phyloP scores from a whole-genome alignment of 2,113 vertebrate genomes.

The Cryptomyrus ogoouensis region DNA sequence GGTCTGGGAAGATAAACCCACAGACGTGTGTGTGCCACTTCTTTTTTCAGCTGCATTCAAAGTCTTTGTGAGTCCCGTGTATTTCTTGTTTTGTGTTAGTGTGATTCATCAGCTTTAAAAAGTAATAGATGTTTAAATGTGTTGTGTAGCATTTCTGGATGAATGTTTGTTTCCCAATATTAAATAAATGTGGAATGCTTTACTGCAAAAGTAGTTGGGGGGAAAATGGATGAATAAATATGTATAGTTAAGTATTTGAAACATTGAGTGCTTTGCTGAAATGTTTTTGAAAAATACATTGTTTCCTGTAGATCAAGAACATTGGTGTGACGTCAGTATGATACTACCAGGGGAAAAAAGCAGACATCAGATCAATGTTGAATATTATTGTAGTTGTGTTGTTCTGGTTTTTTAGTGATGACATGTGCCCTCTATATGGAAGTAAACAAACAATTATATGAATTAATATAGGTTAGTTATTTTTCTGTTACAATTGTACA shows the following conservation, averaged over 20 bases:
- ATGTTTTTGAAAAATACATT: not conserved
- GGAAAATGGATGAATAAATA: not conserved
- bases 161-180: not conserved
- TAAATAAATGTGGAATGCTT: not conserved
- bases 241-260: not conserved
- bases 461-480: not conserved
- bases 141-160: not conserved
- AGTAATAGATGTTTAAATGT: not conserved
- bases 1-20: not conserved
- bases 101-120: not conserved
- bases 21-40: not conserved
- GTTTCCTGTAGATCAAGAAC: not conserved
- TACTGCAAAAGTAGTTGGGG: not conserved
- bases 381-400: not conserved
- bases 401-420: not conserved
- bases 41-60: not conserved
- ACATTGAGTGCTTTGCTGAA: not conserved
- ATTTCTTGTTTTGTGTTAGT: not conserved
- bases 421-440: not conserved
- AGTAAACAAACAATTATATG: not conserved
- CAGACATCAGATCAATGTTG: not conserved
- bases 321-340: no score
- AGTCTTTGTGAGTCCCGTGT: not conserved
- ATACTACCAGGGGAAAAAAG: not conserved
- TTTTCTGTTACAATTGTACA: not conserved